phyloP scores from a whole-genome alignment of 37 sponge, comb jelly and placozoan species.

The Halisarca cf. caerulea region DNA sequence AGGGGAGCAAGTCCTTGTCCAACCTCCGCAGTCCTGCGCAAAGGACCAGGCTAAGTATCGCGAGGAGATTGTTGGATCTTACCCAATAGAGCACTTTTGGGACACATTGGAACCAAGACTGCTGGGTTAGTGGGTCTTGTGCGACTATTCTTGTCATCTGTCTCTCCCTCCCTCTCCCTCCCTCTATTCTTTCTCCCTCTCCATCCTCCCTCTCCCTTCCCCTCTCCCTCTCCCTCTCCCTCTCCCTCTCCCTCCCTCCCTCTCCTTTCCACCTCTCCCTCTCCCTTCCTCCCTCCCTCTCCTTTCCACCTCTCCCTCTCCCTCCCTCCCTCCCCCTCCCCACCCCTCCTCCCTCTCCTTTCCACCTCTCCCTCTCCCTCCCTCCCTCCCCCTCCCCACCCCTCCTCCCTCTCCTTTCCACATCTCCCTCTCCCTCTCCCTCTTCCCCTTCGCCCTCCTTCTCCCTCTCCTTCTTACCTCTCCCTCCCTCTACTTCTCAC shows the following conservation, averaged over 20 bases:
- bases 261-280: too few species aligned
- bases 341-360: too few species aligned
- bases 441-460: too few species aligned
- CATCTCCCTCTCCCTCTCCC: too few species aligned
- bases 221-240: not conserved
- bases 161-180: not conserved
- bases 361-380: too few species aligned
- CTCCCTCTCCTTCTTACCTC: too few species aligned
- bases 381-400: too few species aligned
- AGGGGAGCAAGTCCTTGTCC: not conserved
- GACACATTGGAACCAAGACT: constrained; percentile 68
- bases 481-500: too few species aligned
- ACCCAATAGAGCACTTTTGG: constrained; percentile 54
- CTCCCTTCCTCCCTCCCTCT: too few species aligned
- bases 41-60: constrained; percentile 35
- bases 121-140: constrained; percentile 20
- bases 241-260: constrained; percentile 9
- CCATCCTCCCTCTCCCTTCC: not conserved
- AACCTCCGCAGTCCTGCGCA: constrained; percentile 22
- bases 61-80: constrained; percentile 26
- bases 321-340: too few species aligned
- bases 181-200: not conserved
- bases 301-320: too few species aligned
- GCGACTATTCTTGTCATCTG: not conserved
- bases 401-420: too few species aligned